Percentiles rank a stretch among this genome's conserved stretches.
These are phyloP conservation scores for Chromobotia macracanthus DNA, from an alignment of 2,797 vertebrate species.

Conservation along the genomic window DNA sequence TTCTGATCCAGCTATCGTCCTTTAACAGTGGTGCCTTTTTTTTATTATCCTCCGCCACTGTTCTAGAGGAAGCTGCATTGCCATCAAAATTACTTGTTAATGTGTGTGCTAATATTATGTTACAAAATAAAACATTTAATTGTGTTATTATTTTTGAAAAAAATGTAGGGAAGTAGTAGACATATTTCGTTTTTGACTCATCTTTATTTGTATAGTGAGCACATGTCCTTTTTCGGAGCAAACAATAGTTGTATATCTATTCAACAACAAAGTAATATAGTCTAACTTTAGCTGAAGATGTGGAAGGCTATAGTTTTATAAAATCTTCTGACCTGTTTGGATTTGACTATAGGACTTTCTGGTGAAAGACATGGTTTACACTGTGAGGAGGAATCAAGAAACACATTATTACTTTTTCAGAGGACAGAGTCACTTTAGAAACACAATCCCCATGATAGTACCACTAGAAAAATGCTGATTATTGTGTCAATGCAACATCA, in stretches of 20 bases:
- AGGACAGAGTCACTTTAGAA: neutral
- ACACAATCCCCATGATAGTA: conserved; percentile 19
- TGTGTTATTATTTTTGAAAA: neutral
- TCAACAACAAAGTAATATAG: conserved; percentile 6
- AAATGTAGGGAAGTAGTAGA: neutral
- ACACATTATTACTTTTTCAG: neutral
- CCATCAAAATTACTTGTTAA: neutral
- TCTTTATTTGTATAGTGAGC: neutral
- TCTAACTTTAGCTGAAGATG: neutral
- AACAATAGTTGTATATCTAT: neutral
- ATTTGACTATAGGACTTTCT: conserved; percentile 33
- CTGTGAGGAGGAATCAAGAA: neutral
- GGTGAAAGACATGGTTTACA: conserved; percentile 42
- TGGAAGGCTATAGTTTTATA: neutral
- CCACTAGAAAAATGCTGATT: neutral
- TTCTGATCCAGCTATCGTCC: conserved; percentile 94
- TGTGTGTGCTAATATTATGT: neutral
- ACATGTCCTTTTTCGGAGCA: neutral
- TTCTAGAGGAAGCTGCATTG: conserved; percentile 52
- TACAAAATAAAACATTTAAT: neutral
- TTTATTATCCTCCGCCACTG: conserved; percentile 75
- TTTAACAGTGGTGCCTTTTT: conserved; percentile 81
- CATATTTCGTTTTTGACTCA: neutral
- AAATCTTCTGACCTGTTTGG: conserved; percentile 40
- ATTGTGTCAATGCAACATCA: neutral